Base-by-base conservation (phyloP, 2,888 invertebrate species). In the Caenorhabditis sp. region DNA sequence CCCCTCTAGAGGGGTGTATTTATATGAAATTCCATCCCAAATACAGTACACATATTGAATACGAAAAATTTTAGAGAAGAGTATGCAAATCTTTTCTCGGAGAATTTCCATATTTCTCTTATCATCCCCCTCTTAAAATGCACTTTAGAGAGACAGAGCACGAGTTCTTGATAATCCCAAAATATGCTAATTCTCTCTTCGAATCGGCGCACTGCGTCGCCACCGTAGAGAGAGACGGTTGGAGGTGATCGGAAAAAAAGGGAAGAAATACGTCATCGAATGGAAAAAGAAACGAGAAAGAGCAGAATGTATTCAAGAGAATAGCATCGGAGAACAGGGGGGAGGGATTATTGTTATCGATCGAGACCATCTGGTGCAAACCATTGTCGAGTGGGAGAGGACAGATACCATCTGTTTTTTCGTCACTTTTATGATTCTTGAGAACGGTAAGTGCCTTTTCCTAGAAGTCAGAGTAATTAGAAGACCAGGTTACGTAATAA, bases 151-250 rank as follows among this genome's bases (percentile, higher is more conserved):
- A 44, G 16, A 44, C 49, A 70, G 79, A 79, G 72, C 79, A 72
- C 79, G 77, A 77, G 75, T 64, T 74, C 59, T 69, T 61, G 69
- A 63, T 77, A 77, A 77, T 77, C 77, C 51, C 63, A 76, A 56
- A 38, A 70, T 63, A 68, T 69, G 51, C 5, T 19, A 69, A 63
- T 77, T 69, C 41, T 5, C 4, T 19, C 10, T 47, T 10, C 19
- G 47, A 51, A 26, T 12, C 24, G 49, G 68, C 76, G 76, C 76
- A 68, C 41, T 76, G 76, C 76, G 76, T 22, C 68, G 41, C 12
- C 38, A 38, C n/a, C 44, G 69, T 69, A 69, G 38, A 59, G 19
- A 31, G 19, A 10, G n/a, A n/a, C n/a, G n/a, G 10, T 44, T n/a
- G 22, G 51, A 49, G 6, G 41, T 2, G n/a, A 3, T 44, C 14